phyloP scores from a whole-genome alignment of 2,113 vertebrate genomes.

The Chloebia gouldiae region DNA sequence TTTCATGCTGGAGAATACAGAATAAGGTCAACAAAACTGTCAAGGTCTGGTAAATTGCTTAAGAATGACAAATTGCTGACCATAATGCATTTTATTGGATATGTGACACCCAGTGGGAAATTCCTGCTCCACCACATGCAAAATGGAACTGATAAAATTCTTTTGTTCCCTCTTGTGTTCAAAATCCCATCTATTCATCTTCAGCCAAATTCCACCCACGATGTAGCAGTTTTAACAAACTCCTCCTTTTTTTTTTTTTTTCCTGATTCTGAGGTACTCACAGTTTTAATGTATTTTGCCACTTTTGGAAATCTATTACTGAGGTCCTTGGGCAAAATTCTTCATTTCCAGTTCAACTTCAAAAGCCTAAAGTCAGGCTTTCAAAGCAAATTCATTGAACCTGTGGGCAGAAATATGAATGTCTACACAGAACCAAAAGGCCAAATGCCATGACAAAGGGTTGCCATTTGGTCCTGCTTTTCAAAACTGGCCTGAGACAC shows the following conservation, averaged over 20 bases:
- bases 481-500: not conserved
- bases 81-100: not conserved
- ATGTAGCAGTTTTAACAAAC: not conserved
- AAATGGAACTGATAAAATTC: not conserved
- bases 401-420: not conserved
- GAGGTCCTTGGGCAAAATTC: not conserved
- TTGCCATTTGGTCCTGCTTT: not conserved
- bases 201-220: not conserved
- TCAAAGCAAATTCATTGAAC: not conserved
- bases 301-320: not conserved
- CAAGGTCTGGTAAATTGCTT: not conserved
- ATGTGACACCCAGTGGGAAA: not conserved
- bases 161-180: not conserved
- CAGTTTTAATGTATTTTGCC: not conserved
- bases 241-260: fast-evolving
- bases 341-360: not conserved
- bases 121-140: not conserved
- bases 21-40: not conserved
- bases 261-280: not conserved
- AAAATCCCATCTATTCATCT: not conserved
- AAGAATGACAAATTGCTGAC: conserved; percentile 1
- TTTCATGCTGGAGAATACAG: not conserved
- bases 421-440: not conserved
- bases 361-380: not conserved
- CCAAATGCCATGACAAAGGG: not conserved